These are phyloP conservation scores for Chelonus insularis DNA, from an alignment of 1,140 invertebrate species.

Conservation along the genomic window DNA sequence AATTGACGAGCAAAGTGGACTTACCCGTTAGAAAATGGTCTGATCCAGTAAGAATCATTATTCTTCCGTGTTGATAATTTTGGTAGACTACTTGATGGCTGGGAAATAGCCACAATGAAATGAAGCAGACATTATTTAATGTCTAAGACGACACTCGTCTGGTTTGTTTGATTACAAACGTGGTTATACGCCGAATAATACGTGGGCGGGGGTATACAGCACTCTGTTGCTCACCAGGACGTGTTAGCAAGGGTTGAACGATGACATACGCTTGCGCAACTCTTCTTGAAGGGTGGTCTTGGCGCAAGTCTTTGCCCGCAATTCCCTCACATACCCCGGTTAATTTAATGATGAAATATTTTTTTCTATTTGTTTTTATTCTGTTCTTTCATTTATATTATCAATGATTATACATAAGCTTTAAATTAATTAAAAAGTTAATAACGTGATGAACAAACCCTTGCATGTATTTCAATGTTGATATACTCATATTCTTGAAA, in stretches of 20 bases:
- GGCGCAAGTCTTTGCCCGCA: conserved; percentile 7
- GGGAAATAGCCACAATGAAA: conserved; percentile 32
- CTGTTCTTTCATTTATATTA: neutral
- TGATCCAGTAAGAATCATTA: conserved; percentile 60
- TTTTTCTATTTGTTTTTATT: neutral
- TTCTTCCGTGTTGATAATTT: conserved; percentile 36
- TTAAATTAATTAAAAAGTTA: no score
- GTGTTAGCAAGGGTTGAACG: conserved; percentile 39
- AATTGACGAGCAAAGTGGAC: conserved; percentile 46
- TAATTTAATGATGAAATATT: neutral
- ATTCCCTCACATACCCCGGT: neutral
- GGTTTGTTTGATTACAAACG: conserved; percentile 52
- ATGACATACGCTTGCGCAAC: conserved; percentile 6
- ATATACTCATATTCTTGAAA: no score
- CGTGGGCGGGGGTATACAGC: conserved; percentile 55
- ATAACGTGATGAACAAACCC: no score
- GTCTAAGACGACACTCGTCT: conserved; percentile 30
- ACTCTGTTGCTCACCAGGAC: conserved; percentile 55
- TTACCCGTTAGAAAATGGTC: conserved; percentile 61
- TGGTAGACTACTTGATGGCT: conserved; percentile 33
- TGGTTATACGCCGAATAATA: conserved; percentile 54
- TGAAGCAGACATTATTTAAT: conserved; percentile 44
- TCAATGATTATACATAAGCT: no score
- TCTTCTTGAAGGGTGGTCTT: neutral
- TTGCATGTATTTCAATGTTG: no score